A percentile compares a stretch with the other conserved stretches of the same genome.
Evolutionary conservation across 2,888 invertebrate genomes (phyloP).

Genomic region (Psylliodes chrysocephalus): DNA sequence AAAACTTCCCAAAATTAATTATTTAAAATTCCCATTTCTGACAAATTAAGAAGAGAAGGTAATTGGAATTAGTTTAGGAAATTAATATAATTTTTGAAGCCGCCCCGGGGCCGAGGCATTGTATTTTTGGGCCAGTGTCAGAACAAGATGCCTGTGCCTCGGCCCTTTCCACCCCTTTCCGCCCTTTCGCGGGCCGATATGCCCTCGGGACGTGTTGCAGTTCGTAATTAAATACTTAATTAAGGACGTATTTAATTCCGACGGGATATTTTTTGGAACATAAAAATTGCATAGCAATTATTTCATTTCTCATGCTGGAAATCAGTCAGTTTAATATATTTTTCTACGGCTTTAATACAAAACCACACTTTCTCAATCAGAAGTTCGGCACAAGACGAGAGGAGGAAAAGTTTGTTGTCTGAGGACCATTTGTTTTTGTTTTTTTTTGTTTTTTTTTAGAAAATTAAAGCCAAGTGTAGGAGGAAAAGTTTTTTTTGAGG

Average conservation of each 20-base stretch:
- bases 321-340: too few relatives aligned
- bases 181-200: conserved; percentile 45
- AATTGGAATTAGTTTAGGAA: conserved; percentile 48
- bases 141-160: conserved; percentile 53
- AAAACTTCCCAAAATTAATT: conserved; percentile 45
- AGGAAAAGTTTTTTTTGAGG: too few relatives aligned
- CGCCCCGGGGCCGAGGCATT: conserved; percentile 42
- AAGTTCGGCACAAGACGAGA: too few relatives aligned
- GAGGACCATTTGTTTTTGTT: too few relatives aligned
- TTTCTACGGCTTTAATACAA: too few relatives aligned
- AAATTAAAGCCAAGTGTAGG: too few relatives aligned
- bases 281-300: too few relatives aligned
- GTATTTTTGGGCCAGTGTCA: conserved; percentile 55
- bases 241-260: conserved; percentile 18
- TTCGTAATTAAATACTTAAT: conserved; percentile 48
- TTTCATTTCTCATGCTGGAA: too few relatives aligned
- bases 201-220: conserved; percentile 45
- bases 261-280: too few relatives aligned
- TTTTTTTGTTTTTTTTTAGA: too few relatives aligned
- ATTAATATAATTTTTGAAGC: conserved; percentile 54
- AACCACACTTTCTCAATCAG: too few relatives aligned
- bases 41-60: conserved; percentile 45
- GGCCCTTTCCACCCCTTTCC: conserved; percentile 36
- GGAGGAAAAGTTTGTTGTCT: too few relatives aligned
- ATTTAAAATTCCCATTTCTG: conserved; percentile 44